Evolutionary conservation across 1,140 invertebrate species (phyloP), one percentile per base, ranked within the genome.

Genomic region (Zaprionus africanus): DNA sequence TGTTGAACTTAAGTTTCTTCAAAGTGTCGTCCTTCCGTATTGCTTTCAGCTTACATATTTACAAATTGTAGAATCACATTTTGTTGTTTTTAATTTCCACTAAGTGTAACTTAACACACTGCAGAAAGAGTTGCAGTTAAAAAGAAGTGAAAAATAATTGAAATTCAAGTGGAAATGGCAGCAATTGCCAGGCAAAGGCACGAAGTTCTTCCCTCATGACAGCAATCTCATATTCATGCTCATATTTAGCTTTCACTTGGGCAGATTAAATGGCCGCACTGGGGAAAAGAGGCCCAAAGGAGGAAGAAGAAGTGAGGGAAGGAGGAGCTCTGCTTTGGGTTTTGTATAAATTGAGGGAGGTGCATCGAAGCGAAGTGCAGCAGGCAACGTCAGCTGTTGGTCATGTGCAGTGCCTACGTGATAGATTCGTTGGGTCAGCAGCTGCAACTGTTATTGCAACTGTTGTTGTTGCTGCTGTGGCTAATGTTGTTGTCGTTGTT

Each of bases 241-340:
- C 85, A 88, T 88, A 90, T 88, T 84, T 88, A 79, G 78, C 71
- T 84, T 87, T 83, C 78, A 88, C 85, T 88, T 84, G 74, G 84
- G 68, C 64, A 81, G 85, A 90, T 88, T 88, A 90, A 90, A 90
- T 90, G 85, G 79, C 68, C 68, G 76, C 65, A 67, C 57, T 75
- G 11, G 24, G 38, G 49, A 26, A 70, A 28, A 11, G 53, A 22
- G 24, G 31, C 26, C 9, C 31, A 31, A 11, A 11, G 31, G 31
- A 11, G 31, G 31, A 1, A 22, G 1, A 2, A 22, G 22, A 1
- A n/a, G n/a, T n/a, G 22, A 22, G 22, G 22, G 22, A 22, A 22
- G 28, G 28, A 31, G 28, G 43, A 51, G n/a, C 31, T 26, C 53
- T 15, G 41, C n/a, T 17, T 43, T 43, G 13, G 41, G 41, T 43